phyloP scores from a whole-genome alignment of 2,113 vertebrate genomes.

The Hemiprocne comata region DNA sequence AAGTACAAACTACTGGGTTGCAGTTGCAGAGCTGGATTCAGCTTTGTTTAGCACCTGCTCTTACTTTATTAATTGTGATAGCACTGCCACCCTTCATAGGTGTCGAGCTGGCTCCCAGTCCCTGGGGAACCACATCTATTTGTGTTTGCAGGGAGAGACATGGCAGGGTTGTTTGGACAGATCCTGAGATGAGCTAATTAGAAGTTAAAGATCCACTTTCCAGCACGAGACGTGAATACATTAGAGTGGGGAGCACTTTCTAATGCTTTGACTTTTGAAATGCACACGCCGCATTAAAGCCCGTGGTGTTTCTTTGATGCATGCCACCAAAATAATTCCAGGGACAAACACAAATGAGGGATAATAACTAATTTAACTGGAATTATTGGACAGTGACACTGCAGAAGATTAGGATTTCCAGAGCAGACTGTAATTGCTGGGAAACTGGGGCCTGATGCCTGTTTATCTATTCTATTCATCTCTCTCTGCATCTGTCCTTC shows the following conservation, averaged over 20 bases:
- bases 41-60: not conserved
- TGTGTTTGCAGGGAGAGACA: conserved; percentile 38
- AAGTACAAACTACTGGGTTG: not conserved
- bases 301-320: conserved; percentile 54
- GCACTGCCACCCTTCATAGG: not conserved
- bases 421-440: conserved; percentile 46
- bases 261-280: conserved; percentile 50
- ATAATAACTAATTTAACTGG: conserved; percentile 68
- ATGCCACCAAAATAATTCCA: conserved; percentile 46
- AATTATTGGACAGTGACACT: conserved; percentile 47
- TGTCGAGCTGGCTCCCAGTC: not conserved
- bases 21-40: not conserved
- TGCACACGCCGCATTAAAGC: conserved; percentile 43
- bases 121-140: conserved; percentile 55
- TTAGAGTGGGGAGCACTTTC: conserved; percentile 6
- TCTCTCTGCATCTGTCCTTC: conserved; percentile 59
- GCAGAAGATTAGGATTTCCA: conserved; percentile 59
- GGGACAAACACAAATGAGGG: conserved; percentile 55
- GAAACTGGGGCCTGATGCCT: conserved; percentile 56
- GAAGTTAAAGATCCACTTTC: conserved; percentile 63
- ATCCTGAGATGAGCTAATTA: conserved; percentile 62
- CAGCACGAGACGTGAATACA: conserved; percentile 7
- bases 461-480: conserved; percentile 59
- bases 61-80: conserved; percentile 5
- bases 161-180: conserved; percentile 56